phyloP scores from a whole-genome alignment of 2,113 vertebrate genomes.

The Labeo catla region DNA sequence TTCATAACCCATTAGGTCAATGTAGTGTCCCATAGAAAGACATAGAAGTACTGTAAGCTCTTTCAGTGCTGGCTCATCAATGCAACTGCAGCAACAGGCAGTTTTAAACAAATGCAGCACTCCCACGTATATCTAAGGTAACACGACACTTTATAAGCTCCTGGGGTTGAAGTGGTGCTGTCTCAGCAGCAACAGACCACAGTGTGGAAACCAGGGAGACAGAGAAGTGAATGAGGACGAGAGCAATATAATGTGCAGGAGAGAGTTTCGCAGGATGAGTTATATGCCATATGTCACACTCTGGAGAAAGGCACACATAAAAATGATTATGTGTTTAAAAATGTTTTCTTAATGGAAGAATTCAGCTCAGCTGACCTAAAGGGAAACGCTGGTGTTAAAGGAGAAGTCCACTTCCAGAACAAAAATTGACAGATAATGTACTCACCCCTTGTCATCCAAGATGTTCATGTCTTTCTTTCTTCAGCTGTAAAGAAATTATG shows the following conservation, averaged over 20 bases:
- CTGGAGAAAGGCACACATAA: background rate
- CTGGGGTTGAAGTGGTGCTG: conserved; percentile 15
- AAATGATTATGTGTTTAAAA: background rate
- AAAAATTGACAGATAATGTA: no score
- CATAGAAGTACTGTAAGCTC: background rate
- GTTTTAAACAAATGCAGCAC: background rate
- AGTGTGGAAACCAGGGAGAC: background rate
- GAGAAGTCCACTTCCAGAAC: no score
- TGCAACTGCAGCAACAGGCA: background rate
- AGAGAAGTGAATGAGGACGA: background rate
- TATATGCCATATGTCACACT: background rate
- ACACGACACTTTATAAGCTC: conserved; percentile 27
- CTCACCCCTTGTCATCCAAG: no score
- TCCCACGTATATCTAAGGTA: background rate
- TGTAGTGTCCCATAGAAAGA: background rate
- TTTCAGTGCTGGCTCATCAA: background rate
- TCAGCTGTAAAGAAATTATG: no score
- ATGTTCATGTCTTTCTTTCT: no score
- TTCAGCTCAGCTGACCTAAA: no score
- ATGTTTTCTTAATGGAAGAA: background rate
- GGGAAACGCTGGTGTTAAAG: no score
- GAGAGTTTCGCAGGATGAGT: background rate
- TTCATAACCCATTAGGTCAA: background rate
- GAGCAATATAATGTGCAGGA: background rate
- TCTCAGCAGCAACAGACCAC: conserved; percentile 21